Evolutionary conservation across 2,888 invertebrate species (phyloP).

Genomic region (Nemoura dubitans): DNA sequence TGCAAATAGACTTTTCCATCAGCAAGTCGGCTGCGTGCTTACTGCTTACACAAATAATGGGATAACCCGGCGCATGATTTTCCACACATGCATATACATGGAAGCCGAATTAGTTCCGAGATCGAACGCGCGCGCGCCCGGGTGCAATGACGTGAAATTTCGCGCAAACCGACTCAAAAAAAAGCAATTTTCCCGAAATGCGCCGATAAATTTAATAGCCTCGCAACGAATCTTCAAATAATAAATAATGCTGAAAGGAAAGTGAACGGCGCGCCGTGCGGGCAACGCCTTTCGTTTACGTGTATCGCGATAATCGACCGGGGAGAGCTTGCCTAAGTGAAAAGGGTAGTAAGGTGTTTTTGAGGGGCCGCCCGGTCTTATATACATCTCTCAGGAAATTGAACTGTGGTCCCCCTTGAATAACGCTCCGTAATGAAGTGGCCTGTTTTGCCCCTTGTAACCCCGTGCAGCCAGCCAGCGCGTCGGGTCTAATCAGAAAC

Average conservation of each 20-base stretch:
- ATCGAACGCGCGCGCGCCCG: background rate
- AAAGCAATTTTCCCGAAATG: conserved; percentile 12
- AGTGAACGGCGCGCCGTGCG: too few species aligned
- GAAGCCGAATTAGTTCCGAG: background rate
- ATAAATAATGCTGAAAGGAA: background rate
- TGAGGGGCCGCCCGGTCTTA: conserved; percentile 14
- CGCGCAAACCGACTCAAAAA: background rate
- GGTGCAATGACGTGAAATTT: background rate
- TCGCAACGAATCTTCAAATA: background rate
- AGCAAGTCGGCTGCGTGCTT: background rate
- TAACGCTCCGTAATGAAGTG: conserved; percentile 40
- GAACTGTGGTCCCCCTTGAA: conserved; percentile 42
- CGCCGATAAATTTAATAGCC: conserved; percentile 12
- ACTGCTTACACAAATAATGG: background rate
- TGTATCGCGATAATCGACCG: background rate
- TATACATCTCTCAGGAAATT: conserved; percentile 39
- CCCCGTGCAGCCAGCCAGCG: conserved; percentile 47
- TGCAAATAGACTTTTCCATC: background rate
- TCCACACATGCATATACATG: background rate
- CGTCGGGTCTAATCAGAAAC: conserved; percentile 50
- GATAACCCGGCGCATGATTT: background rate
- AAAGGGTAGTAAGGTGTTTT: conserved; percentile 38
- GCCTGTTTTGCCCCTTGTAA: conserved; percentile 41
- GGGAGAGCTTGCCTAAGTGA: conserved; percentile 4
- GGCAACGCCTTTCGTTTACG: conserved; percentile 12